Base-by-base conservation (phyloP, 2,888 invertebrate species). In the Leptothorax acervorum region DNA sequence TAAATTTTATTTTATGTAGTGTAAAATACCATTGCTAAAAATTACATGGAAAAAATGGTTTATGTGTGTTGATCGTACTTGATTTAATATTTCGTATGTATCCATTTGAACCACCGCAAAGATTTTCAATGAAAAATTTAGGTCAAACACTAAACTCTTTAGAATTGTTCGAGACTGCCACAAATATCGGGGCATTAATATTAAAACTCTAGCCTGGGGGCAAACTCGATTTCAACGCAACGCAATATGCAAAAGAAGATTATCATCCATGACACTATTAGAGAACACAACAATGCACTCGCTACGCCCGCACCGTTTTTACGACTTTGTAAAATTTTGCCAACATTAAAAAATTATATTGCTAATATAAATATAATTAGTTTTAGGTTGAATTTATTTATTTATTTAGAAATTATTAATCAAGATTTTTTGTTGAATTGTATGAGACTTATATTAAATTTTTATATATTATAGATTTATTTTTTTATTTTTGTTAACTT, bases 131-230 rank as follows among this genome's bases (percentile, higher is more conserved):
- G 4, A 28, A 18, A 55, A 55, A 31, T 51, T 42, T 12, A n/a
- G 12, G 0, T 35, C 3, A 42, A 18, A 28, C 3, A 75, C 2
- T 53, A 28, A 68, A 76, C 28, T 68, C 1, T 39, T 8, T 53
- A 31, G 18, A 78, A 70, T 31, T 78, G 11, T 53, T 66, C 3
- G 28, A 39, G 8, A 18, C 28, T 28, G 4, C 3, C 28, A 31
- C 6, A 76, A 53, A 53, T 76, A 18, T 53, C 12, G 5, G n/a
- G 23, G n/a, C 12, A 76, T 76, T 68, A 39, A 66, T 35, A 51
- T 53, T 65, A 76, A 66, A 66, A 4, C 18, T 12, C 12, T 28
- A 2, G 2, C 18, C 18, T 28, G 3, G 2, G 3, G 12, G 11
- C 15, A 53, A 42, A 42, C 18, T 39, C 6, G 18, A n/a, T 74